phyloP scores from a whole-genome alignment of 2,113 vertebrate genomes.

The Poeciliopsis turrubarensis region DNA sequence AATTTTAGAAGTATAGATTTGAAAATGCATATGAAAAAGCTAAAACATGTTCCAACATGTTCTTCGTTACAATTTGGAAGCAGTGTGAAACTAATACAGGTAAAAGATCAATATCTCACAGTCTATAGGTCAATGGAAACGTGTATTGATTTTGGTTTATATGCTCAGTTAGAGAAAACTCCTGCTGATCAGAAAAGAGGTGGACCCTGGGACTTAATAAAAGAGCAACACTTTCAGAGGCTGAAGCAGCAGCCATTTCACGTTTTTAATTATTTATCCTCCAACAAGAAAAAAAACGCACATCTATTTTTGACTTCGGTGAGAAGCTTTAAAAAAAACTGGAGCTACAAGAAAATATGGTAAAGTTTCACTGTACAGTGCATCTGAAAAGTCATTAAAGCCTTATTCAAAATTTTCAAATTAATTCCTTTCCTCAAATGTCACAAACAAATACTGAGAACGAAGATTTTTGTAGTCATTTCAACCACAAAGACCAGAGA shows the following conservation, averaged over 20 bases:
- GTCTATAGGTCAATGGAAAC: neutral
- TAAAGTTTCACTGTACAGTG: neutral
- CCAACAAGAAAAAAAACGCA: no score
- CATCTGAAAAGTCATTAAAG: no score
- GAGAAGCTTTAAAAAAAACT: neutral
- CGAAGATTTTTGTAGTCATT: no score
- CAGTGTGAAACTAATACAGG: neutral
- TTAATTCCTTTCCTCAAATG: no score
- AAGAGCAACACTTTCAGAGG: neutral
- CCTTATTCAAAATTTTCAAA: no score
- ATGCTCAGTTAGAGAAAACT: neutral
- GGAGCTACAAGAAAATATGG: neutral
- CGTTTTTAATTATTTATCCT: no score
- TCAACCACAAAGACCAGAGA: no score
- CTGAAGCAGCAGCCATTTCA: neutral
- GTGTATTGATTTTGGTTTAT: conserved; percentile 4
- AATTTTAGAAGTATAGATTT: neutral
- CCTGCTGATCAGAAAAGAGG: conserved; percentile 6
- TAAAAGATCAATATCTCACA: neutral
- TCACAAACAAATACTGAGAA: no score
- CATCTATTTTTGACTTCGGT: no score
- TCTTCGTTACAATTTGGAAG: neutral
- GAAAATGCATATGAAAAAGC: neutral
- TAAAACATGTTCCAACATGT: neutral
- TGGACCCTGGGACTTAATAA: neutral